Base-by-base conservation (phyloP, 2,888 invertebrate genomes). In the Microctonus aethiopoides region DNA sequence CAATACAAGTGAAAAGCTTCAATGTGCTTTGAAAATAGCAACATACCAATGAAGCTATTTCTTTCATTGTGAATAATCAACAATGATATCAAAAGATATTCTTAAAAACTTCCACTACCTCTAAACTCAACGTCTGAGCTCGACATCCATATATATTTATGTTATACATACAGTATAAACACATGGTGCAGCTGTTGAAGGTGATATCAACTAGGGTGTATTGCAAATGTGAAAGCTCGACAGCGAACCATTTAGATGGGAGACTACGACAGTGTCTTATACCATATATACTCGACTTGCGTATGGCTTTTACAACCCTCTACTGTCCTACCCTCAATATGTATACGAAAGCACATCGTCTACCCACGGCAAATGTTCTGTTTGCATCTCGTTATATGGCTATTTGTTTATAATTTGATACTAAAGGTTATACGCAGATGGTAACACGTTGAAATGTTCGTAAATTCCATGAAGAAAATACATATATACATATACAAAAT, bases 341-440 rank as follows among this genome's bases (percentile, higher is more conserved):
- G 16, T 63, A 24, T 66, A 24, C 59, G 20, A 52, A 73, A 61
- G 65, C 62, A 39, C 70, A 68, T 70, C 24, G 67, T 56, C 60
- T 68, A 68, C 70, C 72, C 68, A 68, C 66, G 67, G 72, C 73
- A 70, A 72, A 74, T 75, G 72, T 72, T 71, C 75, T 83, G 83
- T 85, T 84, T 85, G 83, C 82, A 84, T 84, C 82, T 85, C 83
- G 82, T 84, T 85, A 85, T 78, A 74, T 75, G 75, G 74, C 75
- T 84, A 84, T 85, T 84, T 85, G 83, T 83, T 83, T 84, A 79
- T 81, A 81, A 84, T 84, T 84, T 81, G 80, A 81, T 83, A 79
- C 77, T 79, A 76, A 67, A 67, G 51, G 39, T 56, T 59, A 20
- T 34, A 32, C 34, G 22, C 36, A 34, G 22, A 59, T 59, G 34